phyloP scores from a whole-genome alignment of 2,113 vertebrate genomes.

The Gavia stellata region DNA sequence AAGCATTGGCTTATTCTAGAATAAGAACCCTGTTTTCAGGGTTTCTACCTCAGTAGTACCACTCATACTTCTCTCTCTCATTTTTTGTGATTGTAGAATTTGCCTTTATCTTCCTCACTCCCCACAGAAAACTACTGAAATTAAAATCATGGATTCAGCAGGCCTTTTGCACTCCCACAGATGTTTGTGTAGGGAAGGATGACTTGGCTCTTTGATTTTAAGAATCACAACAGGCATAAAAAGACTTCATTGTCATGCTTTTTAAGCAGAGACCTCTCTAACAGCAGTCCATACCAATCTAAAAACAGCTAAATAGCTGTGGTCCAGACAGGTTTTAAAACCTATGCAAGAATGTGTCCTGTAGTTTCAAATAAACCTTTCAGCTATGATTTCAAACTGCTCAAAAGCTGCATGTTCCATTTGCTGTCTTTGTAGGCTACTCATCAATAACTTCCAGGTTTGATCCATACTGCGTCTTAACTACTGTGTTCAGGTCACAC shows the following conservation, averaged over 20 bases:
- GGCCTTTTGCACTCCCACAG: not conserved
- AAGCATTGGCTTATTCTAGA: not conserved
- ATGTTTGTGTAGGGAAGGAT: slow-evolving; percentile 20
- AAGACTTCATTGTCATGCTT: not conserved
- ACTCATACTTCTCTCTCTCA: not conserved
- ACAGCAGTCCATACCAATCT: not conserved
- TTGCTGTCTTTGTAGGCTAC: not conserved
- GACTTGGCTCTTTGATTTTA: not conserved
- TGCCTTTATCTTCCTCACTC: not conserved
- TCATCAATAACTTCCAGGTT: not conserved
- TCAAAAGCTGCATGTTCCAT: not conserved
- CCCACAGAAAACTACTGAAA: not conserved
- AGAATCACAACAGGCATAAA: not conserved
- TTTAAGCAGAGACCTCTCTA: not conserved
- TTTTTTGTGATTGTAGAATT: not conserved
- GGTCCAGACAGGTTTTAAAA: not conserved
- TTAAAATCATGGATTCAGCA: not conserved
- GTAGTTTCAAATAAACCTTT: not conserved
- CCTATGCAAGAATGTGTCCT: not conserved
- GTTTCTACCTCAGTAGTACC: not conserved
- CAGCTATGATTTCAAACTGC: not conserved
- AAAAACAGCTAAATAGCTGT: not conserved
- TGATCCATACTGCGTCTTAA: not conserved
- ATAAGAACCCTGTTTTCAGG: not conserved
- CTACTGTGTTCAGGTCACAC: not conserved